phyloP scores from a whole-genome alignment of 2,797 vertebrate genomes.

The Poecilia gillii region DNA sequence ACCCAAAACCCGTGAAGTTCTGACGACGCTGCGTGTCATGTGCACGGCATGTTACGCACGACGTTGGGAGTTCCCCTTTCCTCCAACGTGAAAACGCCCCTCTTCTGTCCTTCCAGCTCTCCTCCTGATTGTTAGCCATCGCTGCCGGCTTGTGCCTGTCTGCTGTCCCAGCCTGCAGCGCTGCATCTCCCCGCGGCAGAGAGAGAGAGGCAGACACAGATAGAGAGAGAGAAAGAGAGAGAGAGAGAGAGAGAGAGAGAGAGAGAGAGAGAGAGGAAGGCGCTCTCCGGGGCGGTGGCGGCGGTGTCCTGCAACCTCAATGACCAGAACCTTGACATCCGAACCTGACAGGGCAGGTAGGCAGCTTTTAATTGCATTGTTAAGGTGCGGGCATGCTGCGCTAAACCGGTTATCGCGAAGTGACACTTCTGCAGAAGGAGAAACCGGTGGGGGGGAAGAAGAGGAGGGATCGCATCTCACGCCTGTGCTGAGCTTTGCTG shows the following conservation, averaged over 20 bases:
- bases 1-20: constrained; percentile 9
- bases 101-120: constrained; percentile 51
- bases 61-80: constrained; percentile 76
- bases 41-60: constrained; percentile 64
- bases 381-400: constrained; percentile 62
- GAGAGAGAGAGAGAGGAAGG: background rate
- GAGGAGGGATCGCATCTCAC: constrained; percentile 7
- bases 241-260: constrained; percentile 27
- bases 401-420: constrained; percentile 43
- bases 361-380: constrained; percentile 35
- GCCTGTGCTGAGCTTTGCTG: constrained; percentile 26
- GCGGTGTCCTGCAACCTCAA: constrained; percentile 59
- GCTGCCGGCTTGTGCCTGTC: constrained; percentile 55
- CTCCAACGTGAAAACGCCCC: constrained; percentile 75
- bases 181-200: constrained; percentile 57
- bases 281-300: constrained; percentile 62
- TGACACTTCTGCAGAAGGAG: constrained; percentile 59
- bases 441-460: background rate
- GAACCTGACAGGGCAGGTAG: constrained; percentile 78
- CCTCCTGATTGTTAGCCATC: constrained; percentile 45
- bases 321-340: constrained; percentile 68
- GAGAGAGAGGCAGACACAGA: constrained; percentile 34
- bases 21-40: constrained; percentile 55
- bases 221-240: constrained; percentile 13
- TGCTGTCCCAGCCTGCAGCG: constrained; percentile 64